A percentile compares a stretch with the other conserved stretches of the same genome.
Conservation (phyloP, 2,113 vertebrate genomes). For the Brachirus orientalis region DNA sequence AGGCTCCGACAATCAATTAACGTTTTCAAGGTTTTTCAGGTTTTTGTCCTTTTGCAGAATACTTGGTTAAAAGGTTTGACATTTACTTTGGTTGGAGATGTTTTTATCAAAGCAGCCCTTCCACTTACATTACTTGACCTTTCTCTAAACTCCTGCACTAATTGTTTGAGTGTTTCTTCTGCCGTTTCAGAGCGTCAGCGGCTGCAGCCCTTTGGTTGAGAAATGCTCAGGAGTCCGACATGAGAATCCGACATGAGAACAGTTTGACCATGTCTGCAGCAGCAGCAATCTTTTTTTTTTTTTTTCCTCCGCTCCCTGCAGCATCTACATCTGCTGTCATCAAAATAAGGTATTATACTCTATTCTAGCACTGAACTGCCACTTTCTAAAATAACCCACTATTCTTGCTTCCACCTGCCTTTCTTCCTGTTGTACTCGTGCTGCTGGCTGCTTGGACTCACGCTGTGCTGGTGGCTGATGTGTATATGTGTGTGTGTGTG, state of each 20-base stretch:
- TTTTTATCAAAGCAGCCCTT: constrained; percentile 32
- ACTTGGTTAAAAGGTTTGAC: too few species aligned
- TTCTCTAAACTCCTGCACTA: constrained; percentile 41
- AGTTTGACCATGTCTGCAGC: constrained; percentile 5
- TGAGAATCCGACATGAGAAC: constrained; percentile 35
- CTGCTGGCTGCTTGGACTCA: constrained; percentile 22
- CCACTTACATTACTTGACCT: constrained; percentile 49
- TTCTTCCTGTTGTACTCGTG: constrained; percentile 15
- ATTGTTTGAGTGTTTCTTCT: constrained; percentile 22
- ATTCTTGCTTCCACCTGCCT: constrained; percentile 26
- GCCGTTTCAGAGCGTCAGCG: constrained; percentile 8
- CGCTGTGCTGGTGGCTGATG: constrained; percentile 4
- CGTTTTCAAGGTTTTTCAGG: background rate
- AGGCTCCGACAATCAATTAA: constrained; percentile 3
- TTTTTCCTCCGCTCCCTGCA: constrained; percentile 28
- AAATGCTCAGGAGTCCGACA: constrained; percentile 25
- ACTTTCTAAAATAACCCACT: constrained; percentile 46
- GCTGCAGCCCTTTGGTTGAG: constrained; percentile 14
- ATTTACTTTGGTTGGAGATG: constrained; percentile 1
- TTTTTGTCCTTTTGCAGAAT: constrained; percentile 1
- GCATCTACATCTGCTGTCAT: constrained; percentile 45
- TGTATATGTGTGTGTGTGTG: too few species aligned
- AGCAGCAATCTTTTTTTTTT: background rate
- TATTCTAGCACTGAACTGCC: background rate
- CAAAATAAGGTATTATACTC: constrained; percentile 61